phyloP scores from a whole-genome alignment of 2,113 vertebrate species.

The Hassar affinis region DNA sequence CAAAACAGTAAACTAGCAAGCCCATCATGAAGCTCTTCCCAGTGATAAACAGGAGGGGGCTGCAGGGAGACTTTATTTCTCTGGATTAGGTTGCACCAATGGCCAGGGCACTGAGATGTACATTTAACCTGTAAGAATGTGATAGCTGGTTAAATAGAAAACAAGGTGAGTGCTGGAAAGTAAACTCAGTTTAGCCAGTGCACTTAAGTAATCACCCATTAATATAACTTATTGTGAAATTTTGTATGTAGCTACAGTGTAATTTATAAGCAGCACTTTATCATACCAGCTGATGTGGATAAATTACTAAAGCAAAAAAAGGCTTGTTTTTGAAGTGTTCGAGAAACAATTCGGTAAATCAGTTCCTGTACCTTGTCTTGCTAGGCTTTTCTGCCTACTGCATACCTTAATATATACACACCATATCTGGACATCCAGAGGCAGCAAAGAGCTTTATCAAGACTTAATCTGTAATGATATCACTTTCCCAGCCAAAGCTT shows the following conservation, averaged over 20 bases:
- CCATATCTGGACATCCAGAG: not conserved
- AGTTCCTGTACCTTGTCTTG: not conserved
- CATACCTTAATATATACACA: conserved; percentile 11
- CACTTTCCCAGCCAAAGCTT: conserved; percentile 54
- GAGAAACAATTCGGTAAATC: not conserved
- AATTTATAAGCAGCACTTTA: conserved; percentile 10
- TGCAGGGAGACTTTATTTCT: conserved; percentile 20
- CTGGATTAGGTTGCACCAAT: conserved; percentile 31
- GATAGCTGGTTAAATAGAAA: not conserved
- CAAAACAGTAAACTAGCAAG: conserved; percentile 54
- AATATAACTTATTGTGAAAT: not conserved
- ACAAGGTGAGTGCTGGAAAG: conserved; percentile 11
- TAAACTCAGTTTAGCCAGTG: not conserved
- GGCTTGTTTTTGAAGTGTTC: not conserved
- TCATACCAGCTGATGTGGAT: not conserved
- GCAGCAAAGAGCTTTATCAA: conserved; percentile 30
- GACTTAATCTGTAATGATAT: conserved; percentile 56
- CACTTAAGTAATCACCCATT: not conserved
- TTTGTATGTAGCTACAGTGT: not conserved
- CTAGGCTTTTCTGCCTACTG: not conserved
- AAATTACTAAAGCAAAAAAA: not conserved
- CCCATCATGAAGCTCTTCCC: conserved; percentile 46
- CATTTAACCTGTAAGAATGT: conserved; percentile 29
- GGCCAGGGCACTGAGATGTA: not conserved
- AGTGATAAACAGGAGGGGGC: conserved; percentile 45